Evolutionary conservation across 2,113 vertebrate genomes (phyloP).

Genomic region (Colius striatus): DNA sequence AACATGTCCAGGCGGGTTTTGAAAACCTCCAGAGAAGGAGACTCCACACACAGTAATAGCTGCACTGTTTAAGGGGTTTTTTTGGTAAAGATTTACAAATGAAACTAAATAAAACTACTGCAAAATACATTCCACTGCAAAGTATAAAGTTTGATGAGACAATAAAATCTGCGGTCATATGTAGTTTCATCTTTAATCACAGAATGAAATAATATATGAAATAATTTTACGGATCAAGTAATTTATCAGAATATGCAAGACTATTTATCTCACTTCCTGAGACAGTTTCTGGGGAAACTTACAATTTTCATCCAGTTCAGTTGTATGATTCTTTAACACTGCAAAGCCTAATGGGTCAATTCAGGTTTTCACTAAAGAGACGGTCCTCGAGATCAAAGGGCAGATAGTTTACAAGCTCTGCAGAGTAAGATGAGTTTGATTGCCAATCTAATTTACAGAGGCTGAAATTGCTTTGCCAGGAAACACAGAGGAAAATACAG

Average conservation of each 20-base stretch:
- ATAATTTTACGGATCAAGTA: neutral
- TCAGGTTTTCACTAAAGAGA: constrained; percentile 9
- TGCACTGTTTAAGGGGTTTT: neutral
- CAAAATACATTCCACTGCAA: neutral
- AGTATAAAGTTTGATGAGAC: neutral
- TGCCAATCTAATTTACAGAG: constrained; percentile 25
- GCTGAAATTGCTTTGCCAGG: constrained; percentile 7
- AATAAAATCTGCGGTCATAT: neutral
- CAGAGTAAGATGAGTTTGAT: neutral
- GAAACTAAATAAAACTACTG: neutral
- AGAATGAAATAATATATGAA: neutral
- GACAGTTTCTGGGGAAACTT: neutral
- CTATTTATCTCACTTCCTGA: neutral
- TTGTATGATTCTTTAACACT: neutral
- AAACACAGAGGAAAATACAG: constrained; percentile 23
- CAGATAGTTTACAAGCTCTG: constrained; percentile 39
- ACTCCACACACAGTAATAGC: neutral
- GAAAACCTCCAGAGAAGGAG: no score
- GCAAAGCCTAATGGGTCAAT: neutral
- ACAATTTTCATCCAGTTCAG: neutral
- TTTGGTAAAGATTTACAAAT: neutral
- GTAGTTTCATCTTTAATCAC: neutral
- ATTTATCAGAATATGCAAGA: neutral
- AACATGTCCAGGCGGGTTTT: no score
- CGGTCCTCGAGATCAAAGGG: constrained; percentile 42